Evolutionary conservation across 1,140 invertebrate genomes (phyloP).

Genomic region (Myzus persicae): DNA sequence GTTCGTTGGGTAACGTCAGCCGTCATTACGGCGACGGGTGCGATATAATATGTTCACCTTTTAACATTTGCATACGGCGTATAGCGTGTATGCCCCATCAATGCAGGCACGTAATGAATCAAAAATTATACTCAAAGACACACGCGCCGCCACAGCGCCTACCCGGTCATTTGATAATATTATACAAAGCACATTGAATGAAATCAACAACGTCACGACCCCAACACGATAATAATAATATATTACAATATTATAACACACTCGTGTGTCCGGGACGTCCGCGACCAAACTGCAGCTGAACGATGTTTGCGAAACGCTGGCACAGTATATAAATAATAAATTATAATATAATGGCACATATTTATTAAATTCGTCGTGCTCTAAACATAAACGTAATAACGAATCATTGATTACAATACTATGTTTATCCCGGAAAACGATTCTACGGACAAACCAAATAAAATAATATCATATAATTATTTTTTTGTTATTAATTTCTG

Average conservation of each 20-base stretch:
- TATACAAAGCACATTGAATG: neutral
- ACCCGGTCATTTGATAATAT: neutral
- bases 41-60: neutral
- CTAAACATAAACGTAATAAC: neutral
- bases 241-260: neutral
- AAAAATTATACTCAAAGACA: conserved; percentile 19
- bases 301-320: neutral
- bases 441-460: neutral
- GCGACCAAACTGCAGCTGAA: neutral
- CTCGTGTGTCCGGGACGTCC: neutral
- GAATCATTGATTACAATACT: no score
- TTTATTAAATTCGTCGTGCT: neutral
- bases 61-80: neutral
- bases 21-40: neutral
- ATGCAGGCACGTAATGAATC: neutral
- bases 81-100: neutral
- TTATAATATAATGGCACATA: neutral
- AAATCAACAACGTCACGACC: neutral
- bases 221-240: neutral
- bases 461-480: neutral
- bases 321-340: neutral
- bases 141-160: neutral
- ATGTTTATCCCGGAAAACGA: no score
- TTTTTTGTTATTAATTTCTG: neutral
- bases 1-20: neutral